Conservation (phyloP, 2,888 invertebrate genomes). For the Eumacrocentrus americanus region DNA sequence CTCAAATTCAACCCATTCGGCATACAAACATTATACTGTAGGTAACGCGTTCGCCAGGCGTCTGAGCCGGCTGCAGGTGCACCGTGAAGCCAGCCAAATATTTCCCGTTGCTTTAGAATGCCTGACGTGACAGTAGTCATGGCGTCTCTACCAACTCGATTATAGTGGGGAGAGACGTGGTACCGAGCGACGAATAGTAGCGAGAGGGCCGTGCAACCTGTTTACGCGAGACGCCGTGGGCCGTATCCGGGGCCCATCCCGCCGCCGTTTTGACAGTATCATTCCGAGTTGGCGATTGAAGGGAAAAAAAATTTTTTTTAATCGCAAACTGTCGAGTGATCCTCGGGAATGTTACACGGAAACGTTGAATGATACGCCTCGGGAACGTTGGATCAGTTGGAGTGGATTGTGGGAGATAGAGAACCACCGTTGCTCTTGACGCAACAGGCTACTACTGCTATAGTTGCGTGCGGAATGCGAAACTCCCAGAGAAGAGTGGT, state of each 20-base stretch:
- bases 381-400: neutral
- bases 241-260: conserved; percentile 12
- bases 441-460: no score
- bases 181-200: neutral
- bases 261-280: neutral
- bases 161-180: neutral
- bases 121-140: neutral
- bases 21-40: no score
- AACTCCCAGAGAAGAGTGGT: conserved; percentile 16
- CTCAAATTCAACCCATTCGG: no score
- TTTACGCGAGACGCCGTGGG: conserved; percentile 38
- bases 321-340: neutral
- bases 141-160: neutral
- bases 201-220: conserved; percentile 34
- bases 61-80: neutral
- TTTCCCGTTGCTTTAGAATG: neutral
- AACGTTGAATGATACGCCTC: neutral
- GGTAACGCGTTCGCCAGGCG: no score
- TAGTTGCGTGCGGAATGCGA: conserved; percentile 19
- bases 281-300: neutral
- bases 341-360: neutral
- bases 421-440: conserved; percentile 13
- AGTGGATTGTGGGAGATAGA: neutral
- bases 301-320: neutral
- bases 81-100: conserved; percentile 2